phyloP scores from a whole-genome alignment of 1,140 invertebrate species.

The Drosophila varians region DNA sequence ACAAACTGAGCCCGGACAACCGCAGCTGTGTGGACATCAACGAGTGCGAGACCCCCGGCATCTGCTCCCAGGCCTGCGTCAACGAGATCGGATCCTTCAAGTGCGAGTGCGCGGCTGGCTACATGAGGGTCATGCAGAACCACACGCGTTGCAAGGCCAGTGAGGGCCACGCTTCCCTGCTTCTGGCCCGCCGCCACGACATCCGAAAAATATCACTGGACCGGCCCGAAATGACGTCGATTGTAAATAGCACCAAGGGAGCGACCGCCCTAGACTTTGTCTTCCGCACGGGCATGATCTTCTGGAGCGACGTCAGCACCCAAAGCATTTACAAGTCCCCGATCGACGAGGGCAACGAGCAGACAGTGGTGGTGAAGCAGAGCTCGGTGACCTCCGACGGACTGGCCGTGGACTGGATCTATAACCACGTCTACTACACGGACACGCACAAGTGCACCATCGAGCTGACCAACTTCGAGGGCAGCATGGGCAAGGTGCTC shows the following conservation, averaged over 20 bases:
- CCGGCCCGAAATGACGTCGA: slow-evolving; percentile 94
- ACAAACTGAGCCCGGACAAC: slow-evolving; percentile 88
- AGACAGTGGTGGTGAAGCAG: slow-evolving; percentile 91
- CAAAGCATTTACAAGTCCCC: slow-evolving; percentile 97
- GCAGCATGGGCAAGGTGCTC: slow-evolving; percentile 94
- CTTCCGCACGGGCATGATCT: slow-evolving; percentile 95
- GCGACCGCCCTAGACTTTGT: slow-evolving; percentile 95
- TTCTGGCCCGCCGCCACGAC: slow-evolving; percentile 93
- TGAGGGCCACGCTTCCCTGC: slow-evolving; percentile 92
- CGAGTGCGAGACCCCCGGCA: slow-evolving; percentile 94
- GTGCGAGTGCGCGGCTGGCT: slow-evolving; percentile 95
- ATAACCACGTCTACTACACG: slow-evolving; percentile 98
- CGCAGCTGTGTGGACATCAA: slow-evolving; percentile 94
- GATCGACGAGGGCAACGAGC: slow-evolving; percentile 94
- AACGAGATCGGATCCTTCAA: slow-evolving; percentile 96
- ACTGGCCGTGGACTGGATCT: slow-evolving; percentile 98
- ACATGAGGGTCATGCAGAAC: slow-evolving; percentile 92
- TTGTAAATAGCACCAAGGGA: slow-evolving; percentile 93
- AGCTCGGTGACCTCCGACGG: slow-evolving; percentile 95
- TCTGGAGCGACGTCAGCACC: slow-evolving; percentile 96
- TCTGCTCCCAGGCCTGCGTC: slow-evolving; percentile 95
- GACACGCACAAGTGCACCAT: slow-evolving; percentile 96
- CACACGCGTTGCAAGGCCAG: slow-evolving; percentile 93
- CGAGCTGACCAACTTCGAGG: slow-evolving; percentile 94
- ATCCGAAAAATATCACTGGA: slow-evolving; percentile 95